phyloP scores from a whole-genome alignment of 2,113 vertebrate genomes.

The Hemibagrus wyckioides region DNA sequence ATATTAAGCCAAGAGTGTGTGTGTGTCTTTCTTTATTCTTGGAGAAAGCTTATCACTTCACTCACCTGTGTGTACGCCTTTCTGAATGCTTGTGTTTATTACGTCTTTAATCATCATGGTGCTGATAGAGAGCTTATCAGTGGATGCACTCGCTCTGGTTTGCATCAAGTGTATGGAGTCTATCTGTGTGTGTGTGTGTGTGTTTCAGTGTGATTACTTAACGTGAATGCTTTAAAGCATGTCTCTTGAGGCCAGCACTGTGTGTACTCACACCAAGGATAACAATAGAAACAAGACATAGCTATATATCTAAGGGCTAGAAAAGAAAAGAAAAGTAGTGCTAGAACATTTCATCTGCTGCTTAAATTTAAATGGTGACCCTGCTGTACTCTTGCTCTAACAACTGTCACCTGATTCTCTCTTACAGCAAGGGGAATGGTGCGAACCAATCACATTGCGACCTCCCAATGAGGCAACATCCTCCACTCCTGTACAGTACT shows the following conservation, averaged over 20 bases:
- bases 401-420: background rate
- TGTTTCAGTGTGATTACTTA: slow-evolving; percentile 24
- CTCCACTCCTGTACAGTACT: slow-evolving; percentile 96
- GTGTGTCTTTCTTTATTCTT: background rate
- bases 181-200: slow-evolving; percentile 10
- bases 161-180: background rate
- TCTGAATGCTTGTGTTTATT: background rate
- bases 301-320: background rate
- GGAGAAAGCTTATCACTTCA: background rate
- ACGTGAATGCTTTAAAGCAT: slow-evolving; percentile 24
- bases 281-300: background rate
- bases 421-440: slow-evolving; percentile 98
- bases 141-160: background rate
- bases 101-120: background rate
- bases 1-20: background rate
- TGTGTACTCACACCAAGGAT: background rate
- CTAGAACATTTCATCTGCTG: background rate
- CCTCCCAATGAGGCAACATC: slow-evolving; percentile 97
- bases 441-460: slow-evolving; percentile 95
- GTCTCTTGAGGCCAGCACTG: background rate
- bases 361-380: background rate
- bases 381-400: background rate
- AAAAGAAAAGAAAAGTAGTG: background rate
- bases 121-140: slow-evolving; percentile 24
- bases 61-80: background rate